Percentiles rank a stretch among this genome's conserved stretches.
Conservation (phyloP, 1,140 invertebrate genomes). For the Panonychus citri region DNA sequence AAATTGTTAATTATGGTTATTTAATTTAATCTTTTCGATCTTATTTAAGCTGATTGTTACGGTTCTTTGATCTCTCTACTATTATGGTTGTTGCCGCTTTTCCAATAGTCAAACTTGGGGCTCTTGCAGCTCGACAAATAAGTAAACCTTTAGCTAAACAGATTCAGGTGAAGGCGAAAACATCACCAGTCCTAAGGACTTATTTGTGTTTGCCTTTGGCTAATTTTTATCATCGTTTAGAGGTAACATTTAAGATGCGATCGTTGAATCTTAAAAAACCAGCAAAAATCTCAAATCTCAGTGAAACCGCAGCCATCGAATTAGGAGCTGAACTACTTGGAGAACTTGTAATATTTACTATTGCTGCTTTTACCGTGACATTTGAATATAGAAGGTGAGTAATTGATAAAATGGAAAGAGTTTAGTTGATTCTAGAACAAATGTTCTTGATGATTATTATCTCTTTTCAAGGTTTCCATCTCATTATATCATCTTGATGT, state of each 20-base stretch:
- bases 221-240: constrained; percentile 84
- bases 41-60: no score
- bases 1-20: no score
- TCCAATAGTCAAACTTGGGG: constrained; percentile 46
- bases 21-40: no score
- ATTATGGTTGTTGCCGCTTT: background rate
- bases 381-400: constrained; percentile 34
- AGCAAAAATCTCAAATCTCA: constrained; percentile 60
- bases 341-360: constrained; percentile 62
- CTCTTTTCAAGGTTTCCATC: no score
- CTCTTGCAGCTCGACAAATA: constrained; percentile 60
- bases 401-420: background rate
- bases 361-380: constrained; percentile 49
- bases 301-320: constrained; percentile 80
- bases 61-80: background rate
- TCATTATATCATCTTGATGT: no score
- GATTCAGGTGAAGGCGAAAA: constrained; percentile 62
- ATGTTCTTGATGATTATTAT: no score
- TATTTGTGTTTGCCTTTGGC: constrained; percentile 88
- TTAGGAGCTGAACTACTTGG: constrained; percentile 76
- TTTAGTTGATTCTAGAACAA: no score
- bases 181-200: constrained; percentile 57
- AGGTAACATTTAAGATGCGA: constrained; percentile 81
- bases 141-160: constrained; percentile 77
- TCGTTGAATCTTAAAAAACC: constrained; percentile 75